Evolutionary conservation across 2,797 vertebrate genomes (phyloP).

Genomic region (Huso huso): DNA sequence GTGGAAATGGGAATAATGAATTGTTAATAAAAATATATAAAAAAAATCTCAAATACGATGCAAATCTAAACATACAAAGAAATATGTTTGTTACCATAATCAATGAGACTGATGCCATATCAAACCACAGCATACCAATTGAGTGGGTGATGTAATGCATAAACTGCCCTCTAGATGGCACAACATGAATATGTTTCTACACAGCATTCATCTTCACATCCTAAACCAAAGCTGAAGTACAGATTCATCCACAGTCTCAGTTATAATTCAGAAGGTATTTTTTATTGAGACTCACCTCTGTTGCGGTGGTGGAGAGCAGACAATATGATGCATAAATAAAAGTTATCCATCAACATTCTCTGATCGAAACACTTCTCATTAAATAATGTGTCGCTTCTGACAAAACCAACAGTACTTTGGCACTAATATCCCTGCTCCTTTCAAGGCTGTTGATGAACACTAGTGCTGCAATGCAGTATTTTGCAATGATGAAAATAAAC

Average conservation of each 20-base stretch:
- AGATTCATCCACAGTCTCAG: constrained; percentile 10
- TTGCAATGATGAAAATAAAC: constrained; percentile 5
- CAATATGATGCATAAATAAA: constrained; percentile 25
- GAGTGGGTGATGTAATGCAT: not conserved
- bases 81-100: no score
- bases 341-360: constrained; percentile 24
- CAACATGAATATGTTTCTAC: constrained; percentile 34
- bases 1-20: no score
- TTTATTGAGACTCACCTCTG: constrained; percentile 19
- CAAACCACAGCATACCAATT: not conserved
- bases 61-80: no score
- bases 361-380: constrained; percentile 33
- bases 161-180: constrained; percentile 36
- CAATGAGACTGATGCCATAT: no score
- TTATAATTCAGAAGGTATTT: constrained; percentile 9
- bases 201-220: constrained; percentile 14
- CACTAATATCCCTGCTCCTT: constrained; percentile 27
- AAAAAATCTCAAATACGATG: no score
- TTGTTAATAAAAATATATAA: no score
- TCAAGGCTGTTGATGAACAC: constrained; percentile 11
- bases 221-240: constrained; percentile 5
- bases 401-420: constrained; percentile 27
- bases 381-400: constrained; percentile 40
- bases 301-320: constrained; percentile 16
- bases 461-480: constrained; percentile 11